Evolutionary conservation across 23 tunicate species (phyloP).

Genomic region (Ciona savignyi): DNA sequence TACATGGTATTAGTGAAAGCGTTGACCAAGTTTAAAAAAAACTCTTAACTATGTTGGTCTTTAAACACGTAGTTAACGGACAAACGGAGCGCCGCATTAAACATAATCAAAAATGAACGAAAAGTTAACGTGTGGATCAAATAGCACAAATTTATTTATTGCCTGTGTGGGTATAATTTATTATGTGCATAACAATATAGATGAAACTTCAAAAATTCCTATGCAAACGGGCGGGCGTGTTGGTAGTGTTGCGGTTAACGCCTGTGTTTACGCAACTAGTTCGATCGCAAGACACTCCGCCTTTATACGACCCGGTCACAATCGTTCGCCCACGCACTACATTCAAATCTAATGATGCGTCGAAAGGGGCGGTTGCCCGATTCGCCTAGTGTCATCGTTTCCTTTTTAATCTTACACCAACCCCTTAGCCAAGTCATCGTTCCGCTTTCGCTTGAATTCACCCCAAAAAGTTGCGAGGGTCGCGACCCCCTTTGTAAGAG

Average conservation of each 20-base stretch:
- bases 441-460: neutral
- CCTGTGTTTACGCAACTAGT: conserved; percentile 6
- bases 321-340: neutral
- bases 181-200: no score
- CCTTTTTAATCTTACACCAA: neutral
- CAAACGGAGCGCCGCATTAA: no score
- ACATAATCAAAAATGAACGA: no score
- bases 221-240: no score
- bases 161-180: no score
- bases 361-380: neutral
- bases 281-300: neutral
- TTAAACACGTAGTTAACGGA: no score
- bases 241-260: conserved; percentile 11
- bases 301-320: neutral
- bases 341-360: neutral
- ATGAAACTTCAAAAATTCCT: no score
- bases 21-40: no score
- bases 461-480: neutral
- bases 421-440: neutral
- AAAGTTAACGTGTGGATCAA: no score
- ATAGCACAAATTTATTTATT: no score
- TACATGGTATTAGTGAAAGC: no score
- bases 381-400: neutral
- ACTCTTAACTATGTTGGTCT: no score
- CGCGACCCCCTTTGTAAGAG: conserved; percentile 1